Evolutionary conservation across 2,888 invertebrate genomes (phyloP).

Genomic region (Bugula neritina): DNA sequence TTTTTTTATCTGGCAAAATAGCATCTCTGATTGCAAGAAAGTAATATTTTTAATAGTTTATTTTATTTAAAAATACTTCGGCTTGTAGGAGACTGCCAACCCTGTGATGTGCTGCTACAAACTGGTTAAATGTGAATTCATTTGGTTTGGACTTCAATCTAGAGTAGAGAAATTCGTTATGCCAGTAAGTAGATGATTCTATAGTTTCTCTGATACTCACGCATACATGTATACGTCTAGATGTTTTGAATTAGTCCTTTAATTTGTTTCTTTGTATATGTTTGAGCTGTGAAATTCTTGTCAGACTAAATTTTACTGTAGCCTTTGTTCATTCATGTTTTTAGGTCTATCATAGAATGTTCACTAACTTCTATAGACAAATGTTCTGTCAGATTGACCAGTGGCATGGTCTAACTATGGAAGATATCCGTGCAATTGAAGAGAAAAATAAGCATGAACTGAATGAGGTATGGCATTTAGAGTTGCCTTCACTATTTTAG

Average conservation of each 20-base stretch:
- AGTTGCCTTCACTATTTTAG: constrained; percentile 1
- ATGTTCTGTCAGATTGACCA: constrained; percentile 98
- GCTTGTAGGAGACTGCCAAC: constrained; percentile 48
- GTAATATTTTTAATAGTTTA: no score
- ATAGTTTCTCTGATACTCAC: no score
- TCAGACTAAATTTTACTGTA: no score
- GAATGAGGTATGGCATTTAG: constrained; percentile 58
- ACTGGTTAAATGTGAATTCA: constrained; percentile 92
- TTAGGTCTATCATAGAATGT: constrained; percentile 78
- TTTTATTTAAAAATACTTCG: no score
- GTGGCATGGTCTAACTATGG: constrained; percentile 97
- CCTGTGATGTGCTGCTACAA: constrained; percentile 98
- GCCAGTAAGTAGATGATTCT: constrained; percentile 60
- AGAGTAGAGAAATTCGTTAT: constrained; percentile 90
- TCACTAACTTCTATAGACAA: constrained; percentile 97
- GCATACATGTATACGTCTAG: no score
- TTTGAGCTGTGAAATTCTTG: no score
- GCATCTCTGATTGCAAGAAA: no score
- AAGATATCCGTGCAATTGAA: constrained; percentile 91
- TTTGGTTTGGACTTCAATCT: constrained; percentile 91
- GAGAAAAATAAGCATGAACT: constrained; percentile 90
- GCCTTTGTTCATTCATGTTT: no score
- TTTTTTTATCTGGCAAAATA: no score
- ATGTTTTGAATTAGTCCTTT: no score
- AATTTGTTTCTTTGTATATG: no score